Percentiles rank a stretch among this genome's conserved stretches.
Conservation (phyloP, 2,888 invertebrate genomes). For the Brachynemurus nebulosus region DNA sequence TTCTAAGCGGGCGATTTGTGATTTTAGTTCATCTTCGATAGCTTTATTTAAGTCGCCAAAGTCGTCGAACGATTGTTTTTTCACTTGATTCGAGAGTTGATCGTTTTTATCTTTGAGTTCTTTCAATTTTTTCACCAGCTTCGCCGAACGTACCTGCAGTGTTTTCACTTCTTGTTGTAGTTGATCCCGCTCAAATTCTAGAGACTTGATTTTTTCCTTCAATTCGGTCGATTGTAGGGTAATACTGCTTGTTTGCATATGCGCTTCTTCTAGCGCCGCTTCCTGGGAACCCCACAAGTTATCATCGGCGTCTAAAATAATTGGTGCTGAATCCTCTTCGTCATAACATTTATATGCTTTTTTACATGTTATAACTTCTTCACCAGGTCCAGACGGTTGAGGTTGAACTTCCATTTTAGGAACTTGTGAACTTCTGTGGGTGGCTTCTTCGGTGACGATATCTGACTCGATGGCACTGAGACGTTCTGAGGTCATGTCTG, state of each 20-base stretch:
- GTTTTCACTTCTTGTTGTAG: constrained; percentile 47
- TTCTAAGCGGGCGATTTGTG: constrained; percentile 50
- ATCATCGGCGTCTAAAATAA: constrained; percentile 32
- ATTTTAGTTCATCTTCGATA: constrained; percentile 67
- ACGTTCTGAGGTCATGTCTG: constrained; percentile 12
- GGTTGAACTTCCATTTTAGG: neutral
- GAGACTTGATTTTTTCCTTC: constrained; percentile 41
- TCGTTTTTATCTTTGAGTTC: constrained; percentile 61
- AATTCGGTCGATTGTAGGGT: constrained; percentile 38
- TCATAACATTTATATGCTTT: constrained; percentile 27
- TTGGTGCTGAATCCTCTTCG: constrained; percentile 18
- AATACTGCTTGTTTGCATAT: too few species aligned
- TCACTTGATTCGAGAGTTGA: constrained; percentile 39
- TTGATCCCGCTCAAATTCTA: constrained; percentile 42
- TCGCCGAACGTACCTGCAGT: constrained; percentile 56
- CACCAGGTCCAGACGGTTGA: constrained; percentile 10
- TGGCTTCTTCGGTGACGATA: constrained; percentile 12
- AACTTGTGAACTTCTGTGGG: neutral
- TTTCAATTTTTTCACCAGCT: constrained; percentile 71
- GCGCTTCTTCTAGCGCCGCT: constrained; percentile 34
- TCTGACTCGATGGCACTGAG: constrained; percentile 15
- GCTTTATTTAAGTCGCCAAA: constrained; percentile 57
- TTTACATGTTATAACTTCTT: constrained; percentile 22
- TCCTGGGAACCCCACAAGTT: constrained; percentile 44
- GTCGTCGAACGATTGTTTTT: constrained; percentile 36